Evolutionary conservation across 2,888 invertebrate genomes (phyloP).

Genomic region (Odontocolon sp.): DNA sequence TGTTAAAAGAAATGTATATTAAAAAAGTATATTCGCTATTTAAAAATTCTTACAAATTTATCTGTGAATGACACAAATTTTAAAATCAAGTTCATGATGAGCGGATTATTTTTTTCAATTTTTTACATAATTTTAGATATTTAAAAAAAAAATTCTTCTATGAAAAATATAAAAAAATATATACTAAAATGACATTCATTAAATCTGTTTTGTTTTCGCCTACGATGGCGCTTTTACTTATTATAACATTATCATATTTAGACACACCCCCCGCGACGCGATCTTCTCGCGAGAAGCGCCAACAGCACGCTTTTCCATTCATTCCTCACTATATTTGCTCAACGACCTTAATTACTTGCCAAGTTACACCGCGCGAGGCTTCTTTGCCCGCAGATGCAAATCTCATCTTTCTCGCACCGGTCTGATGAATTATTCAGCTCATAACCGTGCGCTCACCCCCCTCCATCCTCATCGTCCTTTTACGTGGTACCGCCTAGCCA

Average conservation of each 20-base stretch:
- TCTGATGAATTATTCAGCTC: conserved; percentile 64
- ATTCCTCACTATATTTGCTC: conserved; percentile 59
- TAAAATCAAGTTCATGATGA: too few relatives aligned
- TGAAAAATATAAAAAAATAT: too few relatives aligned
- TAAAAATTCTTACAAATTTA: too few relatives aligned
- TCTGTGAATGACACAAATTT: too few relatives aligned
- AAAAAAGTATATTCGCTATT: too few relatives aligned
- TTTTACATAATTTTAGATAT: too few relatives aligned
- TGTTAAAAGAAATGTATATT: too few relatives aligned
- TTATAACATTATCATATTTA: conserved; percentile 47
- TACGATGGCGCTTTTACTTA: conserved; percentile 32
- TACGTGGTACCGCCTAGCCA: conserved; percentile 59
- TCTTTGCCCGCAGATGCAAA: conserved; percentile 59
- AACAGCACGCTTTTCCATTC: conserved; percentile 56
- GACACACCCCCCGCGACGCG: neutral
- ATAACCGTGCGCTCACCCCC: conserved; percentile 41
- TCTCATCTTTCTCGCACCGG: conserved; percentile 45
- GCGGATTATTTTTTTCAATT: too few relatives aligned
- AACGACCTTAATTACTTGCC: conserved; percentile 71
- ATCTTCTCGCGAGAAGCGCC: conserved; percentile 21
- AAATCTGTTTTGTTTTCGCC: too few relatives aligned
- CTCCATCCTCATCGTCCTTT: neutral
- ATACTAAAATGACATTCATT: too few relatives aligned
- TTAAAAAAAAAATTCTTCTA: too few relatives aligned
- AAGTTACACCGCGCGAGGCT: conserved; percentile 59